Base-by-base conservation (phyloP, 2,113 vertebrate species). In the Saguinus imperator region DNA sequence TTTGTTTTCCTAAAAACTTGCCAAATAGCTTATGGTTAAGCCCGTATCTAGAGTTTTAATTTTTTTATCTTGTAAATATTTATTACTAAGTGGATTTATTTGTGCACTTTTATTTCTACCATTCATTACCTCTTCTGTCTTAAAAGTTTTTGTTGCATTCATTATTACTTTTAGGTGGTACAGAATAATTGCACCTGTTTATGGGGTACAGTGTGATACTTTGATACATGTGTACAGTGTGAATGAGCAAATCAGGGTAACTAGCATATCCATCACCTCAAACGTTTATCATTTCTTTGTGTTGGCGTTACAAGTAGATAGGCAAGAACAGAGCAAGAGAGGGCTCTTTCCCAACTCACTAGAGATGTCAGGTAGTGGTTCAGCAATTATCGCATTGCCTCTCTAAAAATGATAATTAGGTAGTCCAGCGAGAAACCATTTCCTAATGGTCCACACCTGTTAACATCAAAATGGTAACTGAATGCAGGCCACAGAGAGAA, bases 11-110 rank as follows among this genome's bases (percentile, higher is more conserved):
- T 37, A 61, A 79, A 87, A 93, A 43, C 57, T 88, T 93, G 27
- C n/a, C 88, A 20, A 91, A 75, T 40, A 80, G 6, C 32, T 21
- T 61, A 76, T 48, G 20, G 18, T 80, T 75, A 80, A 91, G n/a
- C n/a, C 35, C 43, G 32, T 68, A 61, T 23, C 70, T 40, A 52
- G 35, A 25, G 1, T 29, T 79, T 94, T 84, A 14, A 55, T 82
- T 94, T 96, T 96, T 88, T 48, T 23, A 68, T 16, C 8, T 88
- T 85, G n/a, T 75, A 79, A 80, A 12, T 91, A 45, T 81, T 94
- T 48, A 45, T 48, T 84, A 50, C 32, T 68, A 66, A 79, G 12
- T 43, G 25, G 81, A 45, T 43, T 89, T 91, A 8, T 37, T 57
- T 57, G 3, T 84, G 10, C 0, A 81, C 12, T 85, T 87, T 87